These are phyloP conservation scores for Drosophila triauraria DNA, from an alignment of 1,140 invertebrate species.

Conservation along the genomic window DNA sequence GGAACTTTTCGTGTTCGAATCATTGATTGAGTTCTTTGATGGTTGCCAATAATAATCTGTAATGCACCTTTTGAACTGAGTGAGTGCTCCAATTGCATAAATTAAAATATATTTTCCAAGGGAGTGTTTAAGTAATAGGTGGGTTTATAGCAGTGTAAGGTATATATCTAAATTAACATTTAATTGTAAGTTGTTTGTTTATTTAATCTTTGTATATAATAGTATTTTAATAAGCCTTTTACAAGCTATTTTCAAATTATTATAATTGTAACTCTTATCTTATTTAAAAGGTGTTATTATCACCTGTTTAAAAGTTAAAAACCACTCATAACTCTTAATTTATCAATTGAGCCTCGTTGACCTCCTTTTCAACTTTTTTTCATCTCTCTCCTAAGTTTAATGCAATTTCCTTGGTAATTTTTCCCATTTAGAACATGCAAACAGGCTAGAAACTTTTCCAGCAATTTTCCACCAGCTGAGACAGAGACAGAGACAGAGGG, in stretches of 20 bases:
- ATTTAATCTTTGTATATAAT: not conserved
- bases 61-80: constrained; percentile 5
- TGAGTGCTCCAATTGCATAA: constrained; percentile 19
- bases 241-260: not conserved
- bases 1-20: constrained; percentile 44
- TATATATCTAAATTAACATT: not conserved
- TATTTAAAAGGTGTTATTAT: not conserved
- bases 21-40: constrained; percentile 57
- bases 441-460: constrained; percentile 54
- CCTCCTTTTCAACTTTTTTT: not conserved
- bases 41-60: constrained; percentile 44
- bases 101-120: constrained; percentile 1
- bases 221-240: not conserved
- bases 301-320: constrained; percentile 6
- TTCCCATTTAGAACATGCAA: constrained; percentile 67
- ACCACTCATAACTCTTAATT: constrained; percentile 4
- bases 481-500: constrained; percentile 1
- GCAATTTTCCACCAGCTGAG: constrained; percentile 54
- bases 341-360: constrained; percentile 9
- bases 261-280: constrained; percentile 4
- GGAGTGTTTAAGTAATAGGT: not conserved
- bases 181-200: constrained; percentile 8
- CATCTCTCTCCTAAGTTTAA: not conserved
- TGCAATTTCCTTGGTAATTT: constrained; percentile 64
- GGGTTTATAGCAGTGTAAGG: not conserved